Evolutionary conservation across 2,797 vertebrate genomes (phyloP), one percentile per base, ranked within the genome.

Genomic region (Acanthiza pusilla): DNA sequence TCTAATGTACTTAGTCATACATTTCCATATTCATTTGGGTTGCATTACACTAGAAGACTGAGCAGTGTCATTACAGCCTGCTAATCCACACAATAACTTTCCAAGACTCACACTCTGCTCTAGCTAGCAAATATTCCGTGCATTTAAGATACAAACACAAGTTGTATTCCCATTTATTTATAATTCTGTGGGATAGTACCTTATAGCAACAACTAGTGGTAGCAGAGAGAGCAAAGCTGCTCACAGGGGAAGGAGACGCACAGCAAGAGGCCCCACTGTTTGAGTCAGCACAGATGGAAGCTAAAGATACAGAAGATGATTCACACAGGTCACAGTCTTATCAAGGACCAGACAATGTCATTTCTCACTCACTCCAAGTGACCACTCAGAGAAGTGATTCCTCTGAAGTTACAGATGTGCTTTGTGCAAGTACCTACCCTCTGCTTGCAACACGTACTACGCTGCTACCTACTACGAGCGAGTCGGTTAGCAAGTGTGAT

Each of bases 11-110:
- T 92, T 75, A 81, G 73, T 88, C 76, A 91, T n/a, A 86, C 7
- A 85, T 94, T 94, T 93, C 85, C 73, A 63, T 73, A 91, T 70
- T 91, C 40, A 84, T 89, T 85, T 50, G 66, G 45, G n/a, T 43
- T 84, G 32, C 32, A 18, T 75, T 80, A 81, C n/a, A n/a, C 38
- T 78, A 43, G 84, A 89, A 94, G 61, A 55, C 51, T 73, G 55
- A 94, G 66, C 42, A n/a, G 42, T 75, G 72, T 62, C 43, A 55
- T 91, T 89, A 78, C 48, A 88, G 73, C 70, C 79, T 93, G 66
- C 54, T 84, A 81, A 92, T 58, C 75, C 32, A 78, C 58, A 76
- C 47, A 65, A 13, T 34, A 94, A 72, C 75, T 88, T 60, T 29
- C 54, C 58, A 58, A 63, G 53, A 51, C 17, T 63, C 58, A 53